phyloP scores from a whole-genome alignment of 2,797 vertebrate species.

The Xyrichtys novacula region DNA sequence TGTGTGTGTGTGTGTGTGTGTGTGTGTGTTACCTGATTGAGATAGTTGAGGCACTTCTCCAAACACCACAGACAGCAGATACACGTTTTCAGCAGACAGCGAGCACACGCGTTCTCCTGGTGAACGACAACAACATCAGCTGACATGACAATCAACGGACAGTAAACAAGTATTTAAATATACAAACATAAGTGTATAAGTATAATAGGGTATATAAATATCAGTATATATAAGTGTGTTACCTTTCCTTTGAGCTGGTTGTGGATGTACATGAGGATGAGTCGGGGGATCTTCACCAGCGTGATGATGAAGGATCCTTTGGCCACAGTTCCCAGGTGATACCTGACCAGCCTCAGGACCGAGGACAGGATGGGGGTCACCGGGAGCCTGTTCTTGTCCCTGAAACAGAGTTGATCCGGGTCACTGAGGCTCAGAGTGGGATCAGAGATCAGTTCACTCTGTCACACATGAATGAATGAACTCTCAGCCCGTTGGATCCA shows the following conservation, averaged over 20 bases:
- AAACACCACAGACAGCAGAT: slow-evolving; percentile 99
- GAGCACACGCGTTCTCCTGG: slow-evolving; percentile 95
- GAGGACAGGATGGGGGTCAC: slow-evolving; percentile 96
- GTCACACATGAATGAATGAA: no score
- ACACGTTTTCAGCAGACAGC: slow-evolving; percentile 94
- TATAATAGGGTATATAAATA: no score
- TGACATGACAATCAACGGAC: neutral
- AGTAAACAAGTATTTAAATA: no score
- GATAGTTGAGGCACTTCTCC: slow-evolving; percentile 99
- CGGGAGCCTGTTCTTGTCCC: slow-evolving; percentile 94
- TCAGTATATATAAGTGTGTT: neutral
- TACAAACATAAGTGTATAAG: no score
- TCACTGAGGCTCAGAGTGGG: no score
- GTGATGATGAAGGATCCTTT: slow-evolving; percentile 99
- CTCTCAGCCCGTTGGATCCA: no score
- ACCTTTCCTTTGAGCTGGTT: slow-evolving; percentile 97
- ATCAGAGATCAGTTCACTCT: no score
- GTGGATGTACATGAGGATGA: slow-evolving; percentile 97
- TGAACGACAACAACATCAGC: neutral
- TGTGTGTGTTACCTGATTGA: slow-evolving; percentile 91
- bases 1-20: neutral
- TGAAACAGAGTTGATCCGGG: slow-evolving; percentile 62
- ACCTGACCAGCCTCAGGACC: slow-evolving; percentile 91
- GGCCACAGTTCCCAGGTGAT: slow-evolving; percentile 96
- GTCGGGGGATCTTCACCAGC: slow-evolving; percentile 95